Evolutionary conservation across 2,113 vertebrate species (phyloP), one percentile per base, ranked within the genome.

Genomic region (Atractosteus spatula): DNA sequence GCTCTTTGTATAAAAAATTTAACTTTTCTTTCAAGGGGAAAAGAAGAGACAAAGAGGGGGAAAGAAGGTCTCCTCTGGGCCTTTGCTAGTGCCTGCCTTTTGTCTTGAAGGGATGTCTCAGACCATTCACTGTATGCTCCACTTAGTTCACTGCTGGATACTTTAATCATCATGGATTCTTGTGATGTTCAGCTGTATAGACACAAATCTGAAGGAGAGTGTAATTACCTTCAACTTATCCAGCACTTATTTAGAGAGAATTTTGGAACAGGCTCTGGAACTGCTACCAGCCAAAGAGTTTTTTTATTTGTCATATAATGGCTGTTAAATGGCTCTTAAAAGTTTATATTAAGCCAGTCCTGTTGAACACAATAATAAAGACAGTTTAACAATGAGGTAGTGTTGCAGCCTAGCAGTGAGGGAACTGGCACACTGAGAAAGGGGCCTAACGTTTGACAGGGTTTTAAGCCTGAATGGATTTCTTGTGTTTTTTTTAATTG

Each of bases 321-420:
- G 65, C 45, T 54, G 42, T 71, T 68, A 68, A 71, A 68, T 71
- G 56, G 17, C 45, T 72, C 55, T 57, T 74, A 68, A 29, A 57
- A 72, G 62, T 74, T 72, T 55, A 66, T 75, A 67, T 74, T 64
- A 74, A 74, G 65, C 55, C 41, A 41, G 47, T 45, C 57, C 41
- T 75, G 62, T 75, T 66, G 44, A 75, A 68, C 67, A 17, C 66
- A 56, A n/a, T 57, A 45, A 56, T 74, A 70, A 59, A 74, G 43
- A 68, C 45, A 51, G n/a, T 62, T 80, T 73, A 77, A 73, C 73
- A 80, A 43, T 4, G 73, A 71, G 64, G 64, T 59, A 65, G 68
- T 77, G 72, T 74, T 71, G 51, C 41, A 64, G 55, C 43, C 4
- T 16, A 44, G 43, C 44, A 67, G 43, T 7, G 29, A 14, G 47